Conservation (phyloP, 23 tunicate genomes). For the Botrylloides violaceus region DNA sequence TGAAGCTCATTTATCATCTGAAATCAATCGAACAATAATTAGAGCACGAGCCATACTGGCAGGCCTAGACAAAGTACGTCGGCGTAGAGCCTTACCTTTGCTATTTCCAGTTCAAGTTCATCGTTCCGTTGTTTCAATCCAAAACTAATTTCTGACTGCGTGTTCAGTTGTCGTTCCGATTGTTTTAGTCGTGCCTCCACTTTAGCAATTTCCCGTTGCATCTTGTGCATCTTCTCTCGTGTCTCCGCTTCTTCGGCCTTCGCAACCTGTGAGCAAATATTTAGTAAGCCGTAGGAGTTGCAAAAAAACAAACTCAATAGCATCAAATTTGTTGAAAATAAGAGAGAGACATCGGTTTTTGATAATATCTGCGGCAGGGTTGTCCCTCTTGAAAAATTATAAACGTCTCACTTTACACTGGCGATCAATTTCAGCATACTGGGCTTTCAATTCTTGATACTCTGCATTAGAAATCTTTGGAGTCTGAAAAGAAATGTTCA, state of each 20-base stretch:
- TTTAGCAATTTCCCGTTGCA: constrained; percentile 26
- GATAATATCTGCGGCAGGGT: too few relatives aligned
- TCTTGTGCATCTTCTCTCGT: constrained; percentile 7
- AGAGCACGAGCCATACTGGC: neutral
- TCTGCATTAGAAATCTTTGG: neutral
- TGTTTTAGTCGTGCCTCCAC: constrained; percentile 28
- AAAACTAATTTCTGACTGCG: constrained; percentile 33
- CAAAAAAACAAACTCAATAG: too few relatives aligned
- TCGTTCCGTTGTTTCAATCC: constrained; percentile 51
- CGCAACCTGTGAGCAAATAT: too few relatives aligned
- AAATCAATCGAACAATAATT: too few relatives aligned
- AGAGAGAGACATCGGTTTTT: too few relatives aligned
- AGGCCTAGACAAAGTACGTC: too few relatives aligned
- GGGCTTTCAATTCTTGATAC: constrained; percentile 19
- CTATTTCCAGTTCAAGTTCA: constrained; percentile 45
- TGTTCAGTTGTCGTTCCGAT: constrained; percentile 27
- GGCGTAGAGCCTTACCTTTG: constrained; percentile 68
- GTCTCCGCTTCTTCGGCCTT: constrained; percentile 13
- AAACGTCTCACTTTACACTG: constrained; percentile 13
- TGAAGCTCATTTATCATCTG: constrained; percentile 1
- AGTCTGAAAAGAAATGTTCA: neutral
- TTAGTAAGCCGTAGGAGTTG: too few relatives aligned
- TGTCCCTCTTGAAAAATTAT: too few relatives aligned
- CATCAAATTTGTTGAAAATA: too few relatives aligned
- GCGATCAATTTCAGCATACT: constrained; percentile 14